phyloP scores from a whole-genome alignment of 2,888 invertebrate species.

The Campopleginae sp. region DNA sequence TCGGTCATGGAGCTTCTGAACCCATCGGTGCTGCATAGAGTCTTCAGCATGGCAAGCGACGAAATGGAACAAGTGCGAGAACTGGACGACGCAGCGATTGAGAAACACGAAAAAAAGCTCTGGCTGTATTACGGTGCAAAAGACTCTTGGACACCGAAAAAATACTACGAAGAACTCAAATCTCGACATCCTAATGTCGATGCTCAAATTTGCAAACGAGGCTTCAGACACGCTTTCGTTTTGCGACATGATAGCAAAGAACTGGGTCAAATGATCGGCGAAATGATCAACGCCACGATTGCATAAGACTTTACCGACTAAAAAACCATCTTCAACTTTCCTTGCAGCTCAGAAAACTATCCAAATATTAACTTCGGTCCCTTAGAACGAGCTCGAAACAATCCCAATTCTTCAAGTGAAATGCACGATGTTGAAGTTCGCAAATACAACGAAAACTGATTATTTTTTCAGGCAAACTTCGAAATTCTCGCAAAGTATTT shows the following conservation, averaged over 20 bases:
- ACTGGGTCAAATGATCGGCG: conserved; percentile 84
- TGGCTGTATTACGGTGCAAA: conserved; percentile 91
- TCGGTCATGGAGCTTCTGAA: conserved; percentile 86
- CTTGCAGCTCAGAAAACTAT: not conserved
- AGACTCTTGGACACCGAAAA: conserved; percentile 94
- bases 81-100: conserved; percentile 88
- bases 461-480: no score
- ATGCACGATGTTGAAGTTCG: no score
- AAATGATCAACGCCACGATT: conserved; percentile 76
- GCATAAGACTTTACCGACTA: not conserved
- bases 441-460: no score
- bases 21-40: conserved; percentile 87
- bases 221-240: conserved; percentile 93
- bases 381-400: no score
- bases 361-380: not conserved
- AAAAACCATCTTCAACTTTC: not conserved
- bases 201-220: conserved; percentile 86
- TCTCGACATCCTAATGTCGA: conserved; percentile 87
- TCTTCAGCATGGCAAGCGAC: conserved; percentile 90
- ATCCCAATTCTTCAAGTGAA: no score
- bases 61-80: conserved; percentile 92
- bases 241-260: conserved; percentile 86
- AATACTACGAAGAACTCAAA: conserved; percentile 89
- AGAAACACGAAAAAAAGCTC: conserved; percentile 87
- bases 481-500: no score